Conservation (phyloP, 2,888 invertebrate genomes). For the Ferdinandea cuprea region DNA sequence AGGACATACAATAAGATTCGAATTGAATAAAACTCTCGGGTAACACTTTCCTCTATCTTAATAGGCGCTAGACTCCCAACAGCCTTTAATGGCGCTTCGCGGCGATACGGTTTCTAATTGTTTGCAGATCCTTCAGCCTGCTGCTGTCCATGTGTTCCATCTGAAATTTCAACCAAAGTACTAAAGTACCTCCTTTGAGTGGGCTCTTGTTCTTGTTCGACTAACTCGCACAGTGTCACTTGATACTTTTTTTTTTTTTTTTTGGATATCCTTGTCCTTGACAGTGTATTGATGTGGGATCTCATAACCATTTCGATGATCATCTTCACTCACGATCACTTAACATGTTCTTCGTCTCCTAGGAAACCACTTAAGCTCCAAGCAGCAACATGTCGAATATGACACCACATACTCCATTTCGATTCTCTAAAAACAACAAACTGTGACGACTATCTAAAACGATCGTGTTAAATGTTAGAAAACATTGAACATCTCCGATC, state of each 20-base stretch:
- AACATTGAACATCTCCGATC: conserved; percentile 47
- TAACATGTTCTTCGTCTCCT: conserved; percentile 54
- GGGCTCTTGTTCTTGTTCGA: background rate
- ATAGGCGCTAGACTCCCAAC: conserved; percentile 64
- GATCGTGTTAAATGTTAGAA: conserved; percentile 67
- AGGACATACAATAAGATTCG: conserved; percentile 11
- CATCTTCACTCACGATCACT: conserved; percentile 56
- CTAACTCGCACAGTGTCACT: conserved; percentile 25
- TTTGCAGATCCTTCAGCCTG: conserved; percentile 39
- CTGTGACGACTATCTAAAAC: conserved; percentile 51
- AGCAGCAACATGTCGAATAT: conserved; percentile 65
- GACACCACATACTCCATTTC: conserved; percentile 61
- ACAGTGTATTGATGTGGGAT: conserved; percentile 57
- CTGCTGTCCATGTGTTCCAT: conserved; percentile 50
- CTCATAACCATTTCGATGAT: conserved; percentile 49
- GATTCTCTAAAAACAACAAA: conserved; percentile 38
- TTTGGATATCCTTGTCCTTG: conserved; percentile 64
- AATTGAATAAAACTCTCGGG: conserved; percentile 25
- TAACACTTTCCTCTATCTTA: conserved; percentile 9
- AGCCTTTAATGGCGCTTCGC: conserved; percentile 54
- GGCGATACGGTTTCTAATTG: conserved; percentile 20
- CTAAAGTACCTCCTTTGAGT: conserved; percentile 34
- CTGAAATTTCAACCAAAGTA: conserved; percentile 58
- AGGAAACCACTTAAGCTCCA: conserved; percentile 68
- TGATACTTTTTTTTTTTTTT: conserved; percentile 53